Evolutionary conservation across 2,113 vertebrate genomes (phyloP).

Genomic region (Chiloscyllium plagiosum): DNA sequence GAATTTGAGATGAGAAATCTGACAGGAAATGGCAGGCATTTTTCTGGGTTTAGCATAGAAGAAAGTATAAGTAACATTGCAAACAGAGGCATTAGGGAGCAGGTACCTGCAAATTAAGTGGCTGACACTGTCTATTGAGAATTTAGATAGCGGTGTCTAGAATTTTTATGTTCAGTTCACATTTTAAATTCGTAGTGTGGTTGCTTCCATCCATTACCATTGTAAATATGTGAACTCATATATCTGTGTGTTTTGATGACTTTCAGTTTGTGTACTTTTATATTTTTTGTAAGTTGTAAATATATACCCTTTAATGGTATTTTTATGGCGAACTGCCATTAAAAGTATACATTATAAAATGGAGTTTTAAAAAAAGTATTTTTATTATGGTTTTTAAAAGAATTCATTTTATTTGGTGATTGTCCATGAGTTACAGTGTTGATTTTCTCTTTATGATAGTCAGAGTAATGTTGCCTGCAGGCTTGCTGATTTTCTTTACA

Average conservation of each 20-base stretch:
- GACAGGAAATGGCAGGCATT: conserved; percentile 97
- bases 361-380: conserved; percentile 38
- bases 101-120: conserved; percentile 83
- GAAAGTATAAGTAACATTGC: conserved; percentile 90
- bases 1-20: conserved; percentile 94
- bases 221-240: conserved; percentile 75
- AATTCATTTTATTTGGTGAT: neutral
- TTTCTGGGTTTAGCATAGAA: conserved; percentile 97
- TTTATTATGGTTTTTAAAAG: conserved; percentile 43
- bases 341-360: conserved; percentile 32
- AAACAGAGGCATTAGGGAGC: conserved; percentile 91
- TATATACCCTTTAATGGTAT: neutral
- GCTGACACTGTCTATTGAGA: conserved; percentile 82
- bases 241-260: conserved; percentile 40
- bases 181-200: conserved; percentile 78
- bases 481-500: conserved; percentile 49
- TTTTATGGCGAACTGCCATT: neutral
- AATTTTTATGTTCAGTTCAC: conserved; percentile 82
- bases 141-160: conserved; percentile 77
- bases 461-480: conserved; percentile 45
- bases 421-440: conserved; percentile 27
- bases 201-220: conserved; percentile 70
- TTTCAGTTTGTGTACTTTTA: conserved; percentile 15
- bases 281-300: conserved; percentile 14
- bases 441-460: conserved; percentile 44